Conservation (phyloP, 2,113 vertebrate genomes). For the Paramormyrops kingsleyae region DNA sequence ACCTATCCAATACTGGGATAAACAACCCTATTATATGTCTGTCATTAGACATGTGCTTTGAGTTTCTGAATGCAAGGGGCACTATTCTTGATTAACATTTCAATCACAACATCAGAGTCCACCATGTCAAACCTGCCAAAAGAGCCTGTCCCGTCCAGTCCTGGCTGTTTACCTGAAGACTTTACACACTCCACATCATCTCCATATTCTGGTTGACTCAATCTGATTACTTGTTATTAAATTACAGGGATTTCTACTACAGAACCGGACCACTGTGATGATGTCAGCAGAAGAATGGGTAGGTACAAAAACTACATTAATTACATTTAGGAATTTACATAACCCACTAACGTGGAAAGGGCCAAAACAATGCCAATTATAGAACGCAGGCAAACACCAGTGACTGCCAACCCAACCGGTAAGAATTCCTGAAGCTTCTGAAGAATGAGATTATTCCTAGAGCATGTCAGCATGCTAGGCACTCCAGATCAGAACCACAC, state of each 20-base stretch:
- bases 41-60: constrained; percentile 33
- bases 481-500: background rate
- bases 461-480: background rate
- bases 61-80: constrained; percentile 29
- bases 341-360: background rate
- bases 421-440: background rate
- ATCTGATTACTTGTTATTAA: background rate
- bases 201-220: background rate
- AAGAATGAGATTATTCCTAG: background rate
- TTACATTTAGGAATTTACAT: background rate
- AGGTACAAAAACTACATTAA: background rate
- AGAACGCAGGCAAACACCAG: background rate
- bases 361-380: background rate
- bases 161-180: constrained; percentile 39
- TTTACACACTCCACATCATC: background rate
- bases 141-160: constrained; percentile 35
- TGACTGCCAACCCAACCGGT: background rate
- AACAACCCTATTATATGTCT: background rate
- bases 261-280: background rate
- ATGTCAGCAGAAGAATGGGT: background rate
- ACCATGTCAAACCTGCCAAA: constrained; percentile 38
- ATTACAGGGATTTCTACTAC: background rate
- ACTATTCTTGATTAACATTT: constrained; percentile 36
- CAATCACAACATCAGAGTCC: constrained; percentile 44
- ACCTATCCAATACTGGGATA: background rate